phyloP scores from a whole-genome alignment of 2,888 invertebrate species.

The Choristoneura rosaceana region DNA sequence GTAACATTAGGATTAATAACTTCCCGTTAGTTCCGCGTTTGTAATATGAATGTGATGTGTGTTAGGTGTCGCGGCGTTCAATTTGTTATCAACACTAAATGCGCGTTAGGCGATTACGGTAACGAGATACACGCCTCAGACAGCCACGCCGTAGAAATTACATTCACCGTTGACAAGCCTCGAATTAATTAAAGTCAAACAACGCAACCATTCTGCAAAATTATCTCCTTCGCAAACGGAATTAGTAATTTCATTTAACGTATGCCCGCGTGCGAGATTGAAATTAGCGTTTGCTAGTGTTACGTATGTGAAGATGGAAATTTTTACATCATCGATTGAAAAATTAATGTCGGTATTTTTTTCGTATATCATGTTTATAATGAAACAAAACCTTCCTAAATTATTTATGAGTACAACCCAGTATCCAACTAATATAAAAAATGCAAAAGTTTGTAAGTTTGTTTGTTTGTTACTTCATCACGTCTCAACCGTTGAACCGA shows the following conservation, averaged over 20 bases:
- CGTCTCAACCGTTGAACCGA: too few relatives aligned
- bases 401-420: not conserved
- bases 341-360: not conserved
- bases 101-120: conserved; percentile 71
- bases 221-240: conserved; percentile 78
- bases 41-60: conserved; percentile 21
- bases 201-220: conserved; percentile 77
- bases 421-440: too few relatives aligned
- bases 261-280: conserved; percentile 59
- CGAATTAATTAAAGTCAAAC: conserved; percentile 84
- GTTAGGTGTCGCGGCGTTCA: conserved; percentile 34
- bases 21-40: not conserved
- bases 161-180: conserved; percentile 80
- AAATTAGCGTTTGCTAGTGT: conserved; percentile 51
- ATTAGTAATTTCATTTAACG: conserved; percentile 76
- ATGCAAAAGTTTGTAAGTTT: too few relatives aligned
- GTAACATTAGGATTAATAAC: not conserved
- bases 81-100: conserved; percentile 58
- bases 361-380: too few relatives aligned
- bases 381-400: not conserved
- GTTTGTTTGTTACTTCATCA: too few relatives aligned
- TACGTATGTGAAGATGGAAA: conserved; percentile 18
- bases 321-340: conserved; percentile 23
- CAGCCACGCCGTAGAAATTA: conserved; percentile 74
- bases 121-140: conserved; percentile 74